A percentile compares a stretch with the other conserved stretches of the same genome.
phyloP scores from a whole-genome alignment of 2,797 vertebrate species.

The Hoplostethus atlanticus region DNA sequence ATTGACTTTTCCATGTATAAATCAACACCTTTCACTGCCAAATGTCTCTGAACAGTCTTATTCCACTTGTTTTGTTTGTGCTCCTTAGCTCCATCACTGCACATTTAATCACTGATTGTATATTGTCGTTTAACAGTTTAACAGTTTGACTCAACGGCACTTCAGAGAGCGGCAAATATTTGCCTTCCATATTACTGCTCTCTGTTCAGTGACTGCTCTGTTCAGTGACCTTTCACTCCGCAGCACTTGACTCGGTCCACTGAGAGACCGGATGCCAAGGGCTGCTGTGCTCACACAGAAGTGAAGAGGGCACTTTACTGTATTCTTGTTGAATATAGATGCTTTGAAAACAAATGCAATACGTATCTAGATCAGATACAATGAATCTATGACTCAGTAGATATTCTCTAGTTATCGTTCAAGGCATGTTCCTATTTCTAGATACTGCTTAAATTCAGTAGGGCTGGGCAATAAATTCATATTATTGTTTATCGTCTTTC shows the following conservation, averaged over 20 bases:
- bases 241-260: constrained; percentile 1
- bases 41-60: constrained; percentile 32
- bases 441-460: no score
- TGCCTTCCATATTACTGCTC: constrained; percentile 20
- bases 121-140: constrained; percentile 33
- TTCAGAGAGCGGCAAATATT: constrained; percentile 49
- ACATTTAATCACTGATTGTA: constrained; percentile 37
- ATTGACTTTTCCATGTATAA: constrained; percentile 52
- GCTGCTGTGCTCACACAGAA: constrained; percentile 3
- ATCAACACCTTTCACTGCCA: constrained; percentile 42
- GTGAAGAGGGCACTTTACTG: constrained; percentile 1
- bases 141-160: constrained; percentile 23
- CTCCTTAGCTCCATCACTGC: constrained; percentile 17
- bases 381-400: neutral
- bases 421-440: no score
- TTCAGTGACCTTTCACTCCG: constrained; percentile 20
- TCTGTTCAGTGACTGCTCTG: constrained; percentile 23
- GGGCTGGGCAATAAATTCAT: no score
- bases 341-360: constrained; percentile 5
- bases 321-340: constrained; percentile 6
- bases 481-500: no score
- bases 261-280: constrained; percentile 10
- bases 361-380: neutral
- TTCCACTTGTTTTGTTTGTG: constrained; percentile 26
- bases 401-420: neutral